Evolutionary conservation across 53 echinoderm and acorn worm species (phyloP).

Genomic region (Paelopatides confundens): DNA sequence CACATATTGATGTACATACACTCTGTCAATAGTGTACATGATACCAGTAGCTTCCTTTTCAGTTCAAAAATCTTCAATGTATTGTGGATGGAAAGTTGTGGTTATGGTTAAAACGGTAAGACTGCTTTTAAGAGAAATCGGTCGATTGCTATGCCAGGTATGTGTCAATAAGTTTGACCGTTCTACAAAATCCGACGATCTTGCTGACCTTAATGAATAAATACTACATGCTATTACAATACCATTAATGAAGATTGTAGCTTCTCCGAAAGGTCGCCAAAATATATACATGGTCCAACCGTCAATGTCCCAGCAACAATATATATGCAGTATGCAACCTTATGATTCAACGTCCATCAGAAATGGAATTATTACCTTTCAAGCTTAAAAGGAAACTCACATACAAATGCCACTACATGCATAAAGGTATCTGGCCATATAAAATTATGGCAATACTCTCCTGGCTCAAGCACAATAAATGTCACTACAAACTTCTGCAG

Average conservation of each 20-base stretch:
- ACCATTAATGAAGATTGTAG: constrained; percentile 12
- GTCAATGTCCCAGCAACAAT: constrained; percentile 13
- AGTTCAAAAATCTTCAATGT: too few relatives aligned
- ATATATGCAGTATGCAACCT: not conserved
- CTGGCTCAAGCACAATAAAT: constrained; percentile 5
- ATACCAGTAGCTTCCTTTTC: too few relatives aligned
- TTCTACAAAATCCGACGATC: not conserved
- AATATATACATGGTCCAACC: not conserved
- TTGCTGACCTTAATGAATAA: not conserved
- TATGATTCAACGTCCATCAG: not conserved
- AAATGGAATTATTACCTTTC: not conserved
- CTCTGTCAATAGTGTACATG: too few relatives aligned
- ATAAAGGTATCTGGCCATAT: too few relatives aligned
- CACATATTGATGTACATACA: too few relatives aligned
- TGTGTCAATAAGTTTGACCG: too few relatives aligned
- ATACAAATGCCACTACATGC: not conserved
- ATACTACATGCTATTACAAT: not conserved
- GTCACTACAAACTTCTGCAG: not conserved
- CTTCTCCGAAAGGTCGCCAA: not conserved
- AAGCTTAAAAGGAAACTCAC: not conserved
- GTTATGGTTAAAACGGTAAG: too few relatives aligned
- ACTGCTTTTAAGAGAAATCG: too few relatives aligned
- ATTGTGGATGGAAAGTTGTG: too few relatives aligned
- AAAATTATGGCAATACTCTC: not conserved
- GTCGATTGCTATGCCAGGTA: too few relatives aligned